Conservation (phyloP, 1,140 invertebrate genomes). For the Bacillus rossius region DNA sequence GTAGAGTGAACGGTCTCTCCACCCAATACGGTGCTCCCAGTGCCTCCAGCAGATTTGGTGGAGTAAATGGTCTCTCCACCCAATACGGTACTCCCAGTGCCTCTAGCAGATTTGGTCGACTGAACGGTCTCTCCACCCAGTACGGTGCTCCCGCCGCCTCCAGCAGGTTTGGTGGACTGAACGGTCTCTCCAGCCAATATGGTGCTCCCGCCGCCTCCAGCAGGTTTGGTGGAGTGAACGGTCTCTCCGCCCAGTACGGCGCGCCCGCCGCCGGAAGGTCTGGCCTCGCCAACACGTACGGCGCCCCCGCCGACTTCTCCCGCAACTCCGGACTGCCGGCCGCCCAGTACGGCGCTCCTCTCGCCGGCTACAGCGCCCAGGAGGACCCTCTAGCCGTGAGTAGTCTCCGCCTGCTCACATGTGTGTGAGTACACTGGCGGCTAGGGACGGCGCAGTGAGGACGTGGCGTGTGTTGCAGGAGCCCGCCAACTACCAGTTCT, state of each 20-base stretch:
- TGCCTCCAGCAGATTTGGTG: neutral
- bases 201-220: neutral
- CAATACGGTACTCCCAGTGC: slow-evolving; percentile 1
- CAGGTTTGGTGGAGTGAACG: neutral
- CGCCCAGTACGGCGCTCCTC: neutral
- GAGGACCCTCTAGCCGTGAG: slow-evolving; percentile 8
- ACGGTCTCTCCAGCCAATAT: neutral
- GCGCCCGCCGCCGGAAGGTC: no score
- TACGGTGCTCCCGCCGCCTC: slow-evolving; percentile 4
- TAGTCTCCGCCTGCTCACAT: neutral
- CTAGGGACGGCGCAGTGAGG: no score
- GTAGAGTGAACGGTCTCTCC: neutral
- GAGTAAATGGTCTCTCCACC: neutral
- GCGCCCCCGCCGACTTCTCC: neutral
- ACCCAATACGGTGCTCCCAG: slow-evolving; percentile 7
- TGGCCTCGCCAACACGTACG: neutral
- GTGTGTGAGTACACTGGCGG: neutral
- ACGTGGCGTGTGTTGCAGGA: slow-evolving; percentile 39
- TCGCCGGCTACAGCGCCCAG: neutral
- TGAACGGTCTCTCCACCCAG: slow-evolving; percentile 5
- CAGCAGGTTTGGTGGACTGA: neutral
- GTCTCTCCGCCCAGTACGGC: slow-evolving; percentile 10
- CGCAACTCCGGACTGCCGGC: neutral
- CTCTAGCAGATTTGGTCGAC: neutral
- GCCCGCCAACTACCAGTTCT: slow-evolving; percentile 60